Base-by-base conservation (phyloP, 2,113 vertebrate genomes). In the Cyprinodon tularosa region DNA sequence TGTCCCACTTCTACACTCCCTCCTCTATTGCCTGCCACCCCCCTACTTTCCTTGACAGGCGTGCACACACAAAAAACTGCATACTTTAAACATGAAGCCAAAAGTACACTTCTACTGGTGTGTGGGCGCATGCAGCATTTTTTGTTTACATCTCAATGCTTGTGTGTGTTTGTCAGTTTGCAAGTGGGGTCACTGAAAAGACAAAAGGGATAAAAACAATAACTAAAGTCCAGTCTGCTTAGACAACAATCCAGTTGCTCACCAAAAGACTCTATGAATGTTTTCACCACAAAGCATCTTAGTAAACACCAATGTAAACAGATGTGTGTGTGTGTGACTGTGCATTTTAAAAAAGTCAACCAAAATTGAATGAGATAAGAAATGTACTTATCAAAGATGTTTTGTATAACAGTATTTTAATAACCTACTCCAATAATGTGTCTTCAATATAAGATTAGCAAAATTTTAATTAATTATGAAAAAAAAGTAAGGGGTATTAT, bases 31-130 rank as follows among this genome's bases (percentile, higher is more conserved):
- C 70, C 73, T 81, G 63, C 66, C 38, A 11, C 5, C 59, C 67
- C 71, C 72, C 78, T 81, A 75, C 68, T 76, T 78, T 66, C 73
- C 81, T 81, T 71, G 72, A 87, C 86, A 76, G 72, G 88, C 81
- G 60, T 63, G 69, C 62, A 72, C 61, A 73, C 74, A 76, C 71
- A 80, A 88, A 82, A 83, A 71, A 84, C 68, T 77, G 90, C 91
- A 93, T 91, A 92, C 83, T 93, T 94, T 92, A 78, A 90, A 92
- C 90, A 91, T 90, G 86, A 90, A 93, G 89, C 85, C 87, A 90
- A 79, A 84, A 81, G 68, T 81, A 75, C 78, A 83, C 81, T 72
- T 77, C 74, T 64, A 66, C 73, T 72, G 57, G 64, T 79, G 74
- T 59, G 74, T 81, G 78, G 72, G 80, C 62, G 61, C 79, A 69